phyloP scores from a whole-genome alignment of 2,888 invertebrate genomes.

The Muscina levida region DNA sequence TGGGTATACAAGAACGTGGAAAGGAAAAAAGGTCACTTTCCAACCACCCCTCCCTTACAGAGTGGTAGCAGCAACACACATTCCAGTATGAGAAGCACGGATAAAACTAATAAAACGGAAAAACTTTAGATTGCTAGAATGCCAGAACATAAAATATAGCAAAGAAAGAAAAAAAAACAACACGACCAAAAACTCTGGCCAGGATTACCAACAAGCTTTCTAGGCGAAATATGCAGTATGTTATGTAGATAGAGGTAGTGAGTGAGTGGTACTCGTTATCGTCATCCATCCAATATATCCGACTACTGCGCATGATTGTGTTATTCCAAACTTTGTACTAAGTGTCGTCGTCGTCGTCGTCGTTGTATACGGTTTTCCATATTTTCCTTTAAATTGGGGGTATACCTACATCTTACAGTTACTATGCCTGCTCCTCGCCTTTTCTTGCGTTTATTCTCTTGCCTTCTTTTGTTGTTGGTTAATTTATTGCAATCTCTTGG shows the following conservation, averaged over 20 bases:
- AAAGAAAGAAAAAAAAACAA: neutral
- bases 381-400: conserved; percentile 5
- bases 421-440: neutral
- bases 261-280: neutral
- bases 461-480: neutral
- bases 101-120: too few species aligned
- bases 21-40: conserved; percentile 17
- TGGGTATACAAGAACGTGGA: conserved; percentile 20
- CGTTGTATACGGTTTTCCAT: too few species aligned
- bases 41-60: conserved; percentile 30
- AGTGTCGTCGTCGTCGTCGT: too few species aligned
- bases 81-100: conserved; percentile 14
- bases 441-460: conserved; percentile 5
- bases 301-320: conserved; percentile 25
- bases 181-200: too few species aligned
- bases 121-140: neutral
- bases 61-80: neutral
- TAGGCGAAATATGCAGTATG: too few species aligned
- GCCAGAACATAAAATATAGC: neutral
- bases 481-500: conserved; percentile 24
- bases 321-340: neutral
- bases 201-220: too few species aligned
- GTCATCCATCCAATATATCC: neutral
- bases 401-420: conserved; percentile 6
- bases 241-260: too few species aligned